Evolutionary conservation across 2,113 vertebrate genomes (phyloP), one percentile per base, ranked within the genome.

Genomic region (Aramus guarauna): DNA sequence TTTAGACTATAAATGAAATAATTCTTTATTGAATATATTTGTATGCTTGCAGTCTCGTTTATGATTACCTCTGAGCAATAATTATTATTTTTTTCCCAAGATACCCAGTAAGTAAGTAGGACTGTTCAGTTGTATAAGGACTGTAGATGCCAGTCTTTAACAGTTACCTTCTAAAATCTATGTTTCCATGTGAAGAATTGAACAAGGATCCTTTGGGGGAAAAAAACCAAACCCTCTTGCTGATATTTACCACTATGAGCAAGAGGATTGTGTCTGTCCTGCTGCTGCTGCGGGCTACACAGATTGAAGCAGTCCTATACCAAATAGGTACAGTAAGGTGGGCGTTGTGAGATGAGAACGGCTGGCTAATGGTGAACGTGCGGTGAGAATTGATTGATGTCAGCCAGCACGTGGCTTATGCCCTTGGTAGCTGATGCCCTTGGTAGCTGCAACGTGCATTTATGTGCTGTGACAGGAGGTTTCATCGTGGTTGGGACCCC

Each of bases 271-370:
- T 53, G 17, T 68, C 23, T 52, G 53, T 58, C 37, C 30, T n/a
- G 9, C 53, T 60, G 85, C 43, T 85, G 43, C 32, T 71, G 50
- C 0, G 4, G 76, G n/a, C 75, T 85, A 2, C 47, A 5, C 21
- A 37, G 24, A 5, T 3, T 45, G 76, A 45, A 69, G 55, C 45
- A 91, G 52, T 55, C n/a, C 37, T 50, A 0, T 32, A 6, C 20
- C 27, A 50, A 32, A 24, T 5, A 29, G 6, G 4, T 52, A 16
- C 43, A 56, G 43, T 34, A 5, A 1, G 1, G 37, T 64, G 83
- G 78, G 22, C 1, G 1, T 2, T 76, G 36, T 36, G n/a, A 72
- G 82, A 13, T 7, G 12, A 20, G 72, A 63, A 3, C 0, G 0
- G 23, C 53, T 85, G 53, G 58, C 71, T 48, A 5, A 36, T 0